A percentile compares a stretch with the other conserved stretches of the same genome.
phyloP scores from a whole-genome alignment of 2,797 vertebrate genomes.

The Clarias laeviceps region DNA sequence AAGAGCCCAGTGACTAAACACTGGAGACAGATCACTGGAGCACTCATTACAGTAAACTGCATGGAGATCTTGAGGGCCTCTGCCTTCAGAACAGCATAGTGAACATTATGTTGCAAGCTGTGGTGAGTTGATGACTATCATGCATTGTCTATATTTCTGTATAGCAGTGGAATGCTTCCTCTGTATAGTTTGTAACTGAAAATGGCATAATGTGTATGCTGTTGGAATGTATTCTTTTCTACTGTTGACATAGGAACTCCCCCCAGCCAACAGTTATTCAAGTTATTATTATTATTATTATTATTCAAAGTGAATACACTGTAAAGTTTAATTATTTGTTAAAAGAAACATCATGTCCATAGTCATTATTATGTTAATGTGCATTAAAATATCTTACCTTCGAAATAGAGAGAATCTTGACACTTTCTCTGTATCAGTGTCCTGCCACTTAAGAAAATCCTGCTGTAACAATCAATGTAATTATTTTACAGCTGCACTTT shows the following conservation, averaged over 20 bases:
- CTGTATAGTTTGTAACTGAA: neutral
- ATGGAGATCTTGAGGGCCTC: constrained; percentile 82
- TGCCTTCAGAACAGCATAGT: constrained; percentile 74
- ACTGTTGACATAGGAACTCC: neutral
- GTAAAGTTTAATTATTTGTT: neutral
- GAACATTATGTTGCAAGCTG: neutral
- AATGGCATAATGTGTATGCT: neutral
- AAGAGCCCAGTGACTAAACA: constrained; percentile 90
- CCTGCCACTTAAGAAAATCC: neutral
- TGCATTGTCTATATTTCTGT: neutral
- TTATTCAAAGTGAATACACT: neutral
- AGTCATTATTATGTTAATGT: neutral
- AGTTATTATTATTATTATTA: neutral
- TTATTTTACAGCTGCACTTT: neutral
- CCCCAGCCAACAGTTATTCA: neutral
- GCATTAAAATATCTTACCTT: constrained; percentile 3
- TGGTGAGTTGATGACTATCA: neutral
- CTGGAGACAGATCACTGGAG: constrained; percentile 92
- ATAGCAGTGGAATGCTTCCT: neutral
- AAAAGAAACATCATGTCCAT: neutral
- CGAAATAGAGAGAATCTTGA: constrained; percentile 6
- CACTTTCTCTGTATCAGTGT: neutral
- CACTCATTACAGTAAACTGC: constrained; percentile 88
- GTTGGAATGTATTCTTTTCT: neutral
- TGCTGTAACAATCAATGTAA: neutral